Evolutionary conservation across 2,113 vertebrate species (phyloP).

Genomic region (Hyperopisus bebe): DNA sequence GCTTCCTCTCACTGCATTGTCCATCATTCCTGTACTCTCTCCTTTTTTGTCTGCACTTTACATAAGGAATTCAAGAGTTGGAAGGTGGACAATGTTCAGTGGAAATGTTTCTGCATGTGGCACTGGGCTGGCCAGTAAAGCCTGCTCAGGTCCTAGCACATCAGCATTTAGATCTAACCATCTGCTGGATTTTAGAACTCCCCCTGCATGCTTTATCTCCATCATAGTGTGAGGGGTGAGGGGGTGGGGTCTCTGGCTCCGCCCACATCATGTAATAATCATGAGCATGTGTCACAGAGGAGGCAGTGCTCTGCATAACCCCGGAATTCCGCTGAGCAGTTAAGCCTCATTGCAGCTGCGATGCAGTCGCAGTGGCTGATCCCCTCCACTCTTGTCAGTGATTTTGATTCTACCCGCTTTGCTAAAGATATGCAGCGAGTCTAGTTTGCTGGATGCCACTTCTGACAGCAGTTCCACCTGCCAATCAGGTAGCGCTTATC

Average conservation of each 20-base stretch:
- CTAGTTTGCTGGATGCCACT: neutral
- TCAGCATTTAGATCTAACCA: constrained; percentile 3
- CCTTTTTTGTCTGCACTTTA: neutral
- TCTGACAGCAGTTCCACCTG: neutral
- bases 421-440: neutral
- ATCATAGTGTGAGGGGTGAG: neutral
- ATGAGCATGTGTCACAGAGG: neutral
- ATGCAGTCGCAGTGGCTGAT: neutral
- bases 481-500: neutral
- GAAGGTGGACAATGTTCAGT: neutral
- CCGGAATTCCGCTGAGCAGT: neutral
- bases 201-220: neutral
- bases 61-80: neutral
- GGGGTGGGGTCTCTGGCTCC: neutral
- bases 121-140: no score
- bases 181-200: neutral
- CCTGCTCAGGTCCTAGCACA: neutral
- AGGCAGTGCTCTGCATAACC: neutral
- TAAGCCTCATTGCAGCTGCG: neutral
- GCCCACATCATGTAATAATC: neutral
- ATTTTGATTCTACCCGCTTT: neutral
- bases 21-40: neutral
- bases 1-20: neutral
- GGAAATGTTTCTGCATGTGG: neutral
- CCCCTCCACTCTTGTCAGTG: neutral